Base-by-base conservation (phyloP, 2,797 vertebrate species). In the Luscinia megarhynchos region DNA sequence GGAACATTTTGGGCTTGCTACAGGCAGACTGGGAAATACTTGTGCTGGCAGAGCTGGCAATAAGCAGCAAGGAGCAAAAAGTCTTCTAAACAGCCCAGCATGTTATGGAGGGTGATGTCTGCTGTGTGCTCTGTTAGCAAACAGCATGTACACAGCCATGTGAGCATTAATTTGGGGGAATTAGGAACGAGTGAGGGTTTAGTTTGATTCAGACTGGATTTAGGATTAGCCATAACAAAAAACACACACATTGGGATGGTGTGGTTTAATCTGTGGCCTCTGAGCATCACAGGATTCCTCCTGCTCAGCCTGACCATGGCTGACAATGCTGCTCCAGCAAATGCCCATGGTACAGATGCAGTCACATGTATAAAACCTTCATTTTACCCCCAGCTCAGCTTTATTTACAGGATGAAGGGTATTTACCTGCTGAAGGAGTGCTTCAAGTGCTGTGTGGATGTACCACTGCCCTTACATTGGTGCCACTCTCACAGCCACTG, bases 161-260 rank as follows among this genome's bases (percentile, higher is more conserved):
- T 67, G 78, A 84, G 20, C 78, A 87, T 91, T 91, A 84, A 87
- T 89, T 87, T 81, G 36, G 45, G n/a, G 41, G 21, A 88, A 81
- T 64, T 75, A 50, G 29, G 77, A 81, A 22, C 18, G 11, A 90
- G 16, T 1, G 6, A 30, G 45, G 8, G 18, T 63, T 88, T 86
- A 53, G 50, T 62, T 57, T 62, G 45, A 73, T 85, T 59, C 27
- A 46, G 53, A 38, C 8, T 36, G 38, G 54, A 62, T 85, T 83
- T 91, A 85, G 38, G 45, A 70, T 87, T 57, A 67, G 12, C 38
- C 6, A 6, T 46, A 70, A 83, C 38, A 57, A 91, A 63, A 76
- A 27, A 0, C 29, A 36, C 22, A 66, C 18, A 21, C 2, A 3
- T 15, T 58, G 15, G 48, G 27, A 79, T 79, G 2, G 0, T n/a